Evolutionary conservation across 2,888 invertebrate species (phyloP).

Genomic region (Leptura quadrifasciata): DNA sequence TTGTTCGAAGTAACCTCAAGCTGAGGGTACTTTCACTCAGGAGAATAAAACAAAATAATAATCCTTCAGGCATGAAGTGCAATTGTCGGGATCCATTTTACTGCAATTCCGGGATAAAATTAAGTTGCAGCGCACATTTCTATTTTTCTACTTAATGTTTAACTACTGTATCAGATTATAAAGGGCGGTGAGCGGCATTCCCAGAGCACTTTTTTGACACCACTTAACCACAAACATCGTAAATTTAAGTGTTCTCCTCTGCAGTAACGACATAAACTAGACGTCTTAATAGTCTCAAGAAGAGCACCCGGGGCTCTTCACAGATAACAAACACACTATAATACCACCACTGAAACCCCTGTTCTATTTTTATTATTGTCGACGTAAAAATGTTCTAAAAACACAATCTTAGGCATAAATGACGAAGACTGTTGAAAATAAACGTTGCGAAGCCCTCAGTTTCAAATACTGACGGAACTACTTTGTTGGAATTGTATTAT

Average conservation of each 20-base stretch:
- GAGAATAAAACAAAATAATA: neutral
- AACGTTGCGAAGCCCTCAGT: neutral
- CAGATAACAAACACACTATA: constrained; percentile 36
- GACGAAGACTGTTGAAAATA: neutral
- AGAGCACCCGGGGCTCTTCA: constrained; percentile 25
- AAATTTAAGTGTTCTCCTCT: constrained; percentile 26
- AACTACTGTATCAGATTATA: constrained; percentile 24
- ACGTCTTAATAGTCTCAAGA: constrained; percentile 32
- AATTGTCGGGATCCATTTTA: neutral
- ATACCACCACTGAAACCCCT: constrained; percentile 1
- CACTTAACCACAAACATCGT: constrained; percentile 22
- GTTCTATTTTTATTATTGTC: constrained; percentile 28
- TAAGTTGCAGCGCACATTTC: constrained; percentile 4
- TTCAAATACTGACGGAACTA: neutral
- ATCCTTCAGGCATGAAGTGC: neutral
- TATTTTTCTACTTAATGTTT: constrained; percentile 19
- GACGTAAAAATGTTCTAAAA: constrained; percentile 20
- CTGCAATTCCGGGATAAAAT: neutral
- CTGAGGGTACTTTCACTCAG: neutral
- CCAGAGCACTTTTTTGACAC: constrained; percentile 25
- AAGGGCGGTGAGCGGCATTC: constrained; percentile 20
- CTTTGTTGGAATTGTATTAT: neutral
- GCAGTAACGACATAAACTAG: constrained; percentile 31
- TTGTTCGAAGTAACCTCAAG: neutral
- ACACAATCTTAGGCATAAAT: constrained; percentile 4